Conservation (phyloP, 2,797 vertebrate genomes). For the Gymnothorax javanicus region DNA sequence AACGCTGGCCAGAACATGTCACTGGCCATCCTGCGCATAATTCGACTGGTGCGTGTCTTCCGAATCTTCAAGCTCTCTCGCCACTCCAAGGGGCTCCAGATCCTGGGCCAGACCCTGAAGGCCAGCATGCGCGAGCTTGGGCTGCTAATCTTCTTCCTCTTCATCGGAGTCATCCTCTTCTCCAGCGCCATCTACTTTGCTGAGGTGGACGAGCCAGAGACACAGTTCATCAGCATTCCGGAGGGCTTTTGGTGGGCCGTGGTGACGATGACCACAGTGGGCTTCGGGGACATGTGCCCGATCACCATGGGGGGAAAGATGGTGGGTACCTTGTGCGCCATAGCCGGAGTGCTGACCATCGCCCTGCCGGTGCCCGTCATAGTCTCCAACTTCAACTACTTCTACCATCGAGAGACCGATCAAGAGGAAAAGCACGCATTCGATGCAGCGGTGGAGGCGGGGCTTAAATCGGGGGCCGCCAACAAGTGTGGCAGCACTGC, state of each 20-base stretch:
- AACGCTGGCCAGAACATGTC: conserved; percentile 90
- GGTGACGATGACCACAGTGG: conserved; percentile 98
- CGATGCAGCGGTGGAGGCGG: conserved; percentile 78
- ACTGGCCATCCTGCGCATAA: conserved; percentile 89
- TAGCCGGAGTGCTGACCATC: conserved; percentile 94
- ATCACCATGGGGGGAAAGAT: conserved; percentile 94
- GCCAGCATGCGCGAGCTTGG: conserved; percentile 90
- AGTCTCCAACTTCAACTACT: conserved; percentile 98
- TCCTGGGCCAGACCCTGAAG: conserved; percentile 89
- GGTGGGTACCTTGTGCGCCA: conserved; percentile 94
- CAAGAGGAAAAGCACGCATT: conserved; percentile 87
- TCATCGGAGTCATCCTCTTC: conserved; percentile 96
- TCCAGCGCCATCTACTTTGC: conserved; percentile 98
- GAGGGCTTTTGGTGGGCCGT: conserved; percentile 99
- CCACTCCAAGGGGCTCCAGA: conserved; percentile 92
- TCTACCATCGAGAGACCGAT: conserved; percentile 94
- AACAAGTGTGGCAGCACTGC: conserved; percentile 79
- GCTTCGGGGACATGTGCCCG: conserved; percentile 98
- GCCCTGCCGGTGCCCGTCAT: conserved; percentile 96
- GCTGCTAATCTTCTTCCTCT: conserved; percentile 96
- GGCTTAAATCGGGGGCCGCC: conserved; percentile 69
- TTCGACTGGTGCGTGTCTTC: conserved; percentile 92
- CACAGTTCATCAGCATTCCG: conserved; percentile 96
- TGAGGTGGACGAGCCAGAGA: conserved; percentile 94
- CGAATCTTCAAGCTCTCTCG: conserved; percentile 95